These are phyloP conservation scores for Dipodomys stephensi DNA, from an alignment of 2,113 vertebrate genomes.

Conservation along the genomic window DNA sequence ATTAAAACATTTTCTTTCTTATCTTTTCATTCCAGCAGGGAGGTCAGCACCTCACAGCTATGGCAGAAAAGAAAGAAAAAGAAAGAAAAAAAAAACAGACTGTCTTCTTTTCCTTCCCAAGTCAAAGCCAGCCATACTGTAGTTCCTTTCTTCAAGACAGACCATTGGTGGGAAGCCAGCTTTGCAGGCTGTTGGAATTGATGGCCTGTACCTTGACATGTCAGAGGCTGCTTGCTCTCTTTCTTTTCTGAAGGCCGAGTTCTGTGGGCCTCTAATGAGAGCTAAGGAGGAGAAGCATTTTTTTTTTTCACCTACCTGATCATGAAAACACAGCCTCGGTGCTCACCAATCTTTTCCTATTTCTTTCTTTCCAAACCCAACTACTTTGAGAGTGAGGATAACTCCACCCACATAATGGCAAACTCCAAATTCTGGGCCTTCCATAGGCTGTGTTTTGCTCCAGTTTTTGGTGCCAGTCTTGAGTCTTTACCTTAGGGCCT, in stretches of 20 bases:
- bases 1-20: constrained; percentile 83
- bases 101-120: constrained; percentile 68
- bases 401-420: not conserved
- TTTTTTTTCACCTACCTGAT: not conserved
- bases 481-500: not conserved
- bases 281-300: not conserved
- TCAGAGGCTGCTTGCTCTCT: not conserved
- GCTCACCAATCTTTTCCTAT: not conserved
- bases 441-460: not conserved
- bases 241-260: not conserved
- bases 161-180: not conserved
- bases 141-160: not conserved
- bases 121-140: constrained; percentile 37
- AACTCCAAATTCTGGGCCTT: not conserved
- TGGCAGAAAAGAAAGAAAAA: not conserved
- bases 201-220: not conserved
- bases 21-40: constrained; percentile 82
- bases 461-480: not conserved
- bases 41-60: constrained; percentile 79
- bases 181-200: not conserved
- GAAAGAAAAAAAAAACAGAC: not conserved
- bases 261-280: not conserved
- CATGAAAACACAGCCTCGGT: not conserved
- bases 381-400: not conserved
- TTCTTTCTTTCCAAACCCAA: not conserved